Evolutionary conservation across 1,140 invertebrate genomes (phyloP), one percentile per base, ranked within the genome.

Genomic region (Trialeurodes vaporariorum): DNA sequence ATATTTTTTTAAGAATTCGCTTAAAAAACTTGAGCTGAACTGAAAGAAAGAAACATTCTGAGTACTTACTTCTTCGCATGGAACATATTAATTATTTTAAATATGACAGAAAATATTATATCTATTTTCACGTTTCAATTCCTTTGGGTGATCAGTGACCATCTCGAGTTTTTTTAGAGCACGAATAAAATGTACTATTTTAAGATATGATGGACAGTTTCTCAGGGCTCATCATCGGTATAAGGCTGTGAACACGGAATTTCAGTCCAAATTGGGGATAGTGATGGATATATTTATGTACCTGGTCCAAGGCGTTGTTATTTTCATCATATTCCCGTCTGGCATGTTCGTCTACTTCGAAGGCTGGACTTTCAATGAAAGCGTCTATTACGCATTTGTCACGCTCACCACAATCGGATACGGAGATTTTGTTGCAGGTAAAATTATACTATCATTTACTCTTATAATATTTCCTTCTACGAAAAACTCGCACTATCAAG

Each of bases 361-460:
- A 80, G 84, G 83, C 0, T 97, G 94, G 94, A 83, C 84, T 1
- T 96, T 93, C 75, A 85, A 93, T n/a, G 86, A 93, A 60, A 84
- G 91, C 0, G 83, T 96, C 58, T 97, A 97, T 76, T 97, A 92
- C 73, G 89, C 91, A 21, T 96, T 94, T 77, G 90, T 96, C 26
- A 94, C 93, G 0, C 82, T 96, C 1, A 92, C 93, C 0, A 97
- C 94, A 11, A 96, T 96, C 72, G 94, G 94, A 24, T 97, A 96
- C 77, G 94, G 94, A 40, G 94, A 97, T 79, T 89, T 87, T 72
- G 93, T 96, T 22, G 92, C 94, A 73, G 88, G 90, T 87, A 76
- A 77, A 74, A 69, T 1, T n/a, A 27, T 27, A 64, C 23, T 63
- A 63, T n/a, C n/a, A n/a, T n/a, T n/a, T n/a, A n/a, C n/a, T n/a